phyloP scores from a whole-genome alignment of 2,113 vertebrate species.

The Capricornis sumatraensis region DNA sequence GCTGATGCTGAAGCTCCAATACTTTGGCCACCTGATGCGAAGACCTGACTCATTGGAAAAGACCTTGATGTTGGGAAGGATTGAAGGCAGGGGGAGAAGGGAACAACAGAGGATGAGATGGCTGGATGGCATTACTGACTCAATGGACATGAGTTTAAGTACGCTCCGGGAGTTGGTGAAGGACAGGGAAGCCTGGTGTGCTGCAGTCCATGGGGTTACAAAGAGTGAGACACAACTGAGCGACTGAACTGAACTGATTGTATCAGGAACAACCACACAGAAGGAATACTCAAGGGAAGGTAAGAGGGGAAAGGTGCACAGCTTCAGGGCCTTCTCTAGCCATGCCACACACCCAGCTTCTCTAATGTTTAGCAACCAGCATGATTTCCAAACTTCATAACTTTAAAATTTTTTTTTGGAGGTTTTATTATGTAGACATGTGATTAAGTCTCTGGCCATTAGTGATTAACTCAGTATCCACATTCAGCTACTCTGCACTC shows the following conservation, averaged over 20 bases:
- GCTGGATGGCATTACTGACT: neutral
- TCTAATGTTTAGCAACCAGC: neutral
- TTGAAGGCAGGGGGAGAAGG: neutral
- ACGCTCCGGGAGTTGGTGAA: neutral
- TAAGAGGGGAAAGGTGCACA: neutral
- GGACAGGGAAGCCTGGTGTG: neutral
- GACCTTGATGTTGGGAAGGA: neutral
- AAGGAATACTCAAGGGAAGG: neutral
- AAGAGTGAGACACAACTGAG: neutral
- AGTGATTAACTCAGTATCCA: neutral
- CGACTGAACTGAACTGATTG: neutral
- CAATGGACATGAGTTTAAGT: neutral
- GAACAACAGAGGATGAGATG: rapidly evolving
- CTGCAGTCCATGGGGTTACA: neutral
- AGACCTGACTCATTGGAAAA: neutral
- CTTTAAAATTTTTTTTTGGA: neutral
- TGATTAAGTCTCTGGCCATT: neutral
- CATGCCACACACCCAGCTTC: too few relatives aligned
- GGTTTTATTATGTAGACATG: neutral
- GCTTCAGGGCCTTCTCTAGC: neutral
- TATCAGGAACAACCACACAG: neutral
- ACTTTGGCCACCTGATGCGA: neutral
- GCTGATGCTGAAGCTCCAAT: neutral
- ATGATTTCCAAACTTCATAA: neutral
- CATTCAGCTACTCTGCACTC: neutral